Evolutionary conservation across 2,888 invertebrate genomes (phyloP).

Genomic region (Caenorhabditis uteleia): DNA sequence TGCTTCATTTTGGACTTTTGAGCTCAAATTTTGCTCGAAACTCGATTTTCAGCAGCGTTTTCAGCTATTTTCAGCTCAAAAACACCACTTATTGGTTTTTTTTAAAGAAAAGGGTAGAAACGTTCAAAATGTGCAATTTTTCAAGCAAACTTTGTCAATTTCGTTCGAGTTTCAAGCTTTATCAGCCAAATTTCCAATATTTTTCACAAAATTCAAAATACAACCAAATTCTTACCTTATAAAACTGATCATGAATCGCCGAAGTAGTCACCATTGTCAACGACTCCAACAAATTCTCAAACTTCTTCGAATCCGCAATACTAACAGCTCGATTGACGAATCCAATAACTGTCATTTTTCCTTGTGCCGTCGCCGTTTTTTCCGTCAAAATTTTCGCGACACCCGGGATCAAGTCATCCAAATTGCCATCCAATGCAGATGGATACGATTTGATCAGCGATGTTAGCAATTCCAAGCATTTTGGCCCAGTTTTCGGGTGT

Average conservation of each 20-base stretch:
- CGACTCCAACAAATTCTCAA: constrained; percentile 76
- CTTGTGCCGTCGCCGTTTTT: constrained; percentile 75
- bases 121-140: too few species aligned
- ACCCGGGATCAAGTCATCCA: constrained; percentile 85
- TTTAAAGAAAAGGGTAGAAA: too few species aligned
- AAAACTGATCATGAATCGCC: constrained; percentile 92
- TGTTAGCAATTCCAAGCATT: constrained; percentile 87
- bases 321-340: constrained; percentile 76
- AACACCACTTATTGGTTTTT: too few species aligned
- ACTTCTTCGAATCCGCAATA: constrained; percentile 72
- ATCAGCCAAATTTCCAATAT: constrained; percentile 71
- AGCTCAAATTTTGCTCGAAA: too few species aligned
- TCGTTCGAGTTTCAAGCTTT: too few species aligned
- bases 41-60: too few species aligned
- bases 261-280: constrained; percentile 78
- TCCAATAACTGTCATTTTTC: constrained; percentile 89
- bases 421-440: constrained; percentile 82
- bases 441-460: constrained; percentile 79
- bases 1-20: too few species aligned
- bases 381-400: constrained; percentile 77
- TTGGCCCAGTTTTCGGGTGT: constrained; percentile 84
- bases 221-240: too few species aligned
- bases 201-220: too few species aligned
- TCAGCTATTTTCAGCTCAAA: too few species aligned
- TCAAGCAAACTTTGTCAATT: too few species aligned